Base-by-base conservation (phyloP, 92 coral and sea anemone genomes). In the Porites rus region DNA sequence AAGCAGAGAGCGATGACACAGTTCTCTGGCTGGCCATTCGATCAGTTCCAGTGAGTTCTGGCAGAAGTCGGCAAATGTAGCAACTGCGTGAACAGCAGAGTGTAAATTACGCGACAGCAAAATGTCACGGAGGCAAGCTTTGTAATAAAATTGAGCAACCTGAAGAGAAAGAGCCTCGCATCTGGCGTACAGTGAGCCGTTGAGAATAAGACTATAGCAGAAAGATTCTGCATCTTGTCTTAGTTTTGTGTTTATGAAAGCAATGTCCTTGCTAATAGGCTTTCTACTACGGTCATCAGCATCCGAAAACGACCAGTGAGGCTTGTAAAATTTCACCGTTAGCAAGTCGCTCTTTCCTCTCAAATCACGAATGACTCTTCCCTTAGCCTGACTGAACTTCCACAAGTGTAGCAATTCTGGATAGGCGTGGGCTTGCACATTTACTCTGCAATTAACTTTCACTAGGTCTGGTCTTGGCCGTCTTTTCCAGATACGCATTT, bases 331-430 rank as follows among this genome's bases (percentile, higher is more conserved):
- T 76, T 75, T 88, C 8, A 89, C 89, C 51, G 92, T 72, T 75
- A 93, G 87, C 59, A 97, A 89, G 54, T 93, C 88, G 74, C 88
- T 94, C 54, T 81, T 78, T 19, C 97, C 95, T 25, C 91, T 93
- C 59, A 78, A 43, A 72, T 97, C 99, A 8, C 79, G 88, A 54
- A 93, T 90, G 64, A 93, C 65, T 21, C 75, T 75, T 77, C 99
- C 98, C 76, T 97, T 92, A 3, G 84, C 98, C 73, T 95, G 88
- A 76, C 93, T 94, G 88, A 97, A 74, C 78, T 95, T 97, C 99
- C 99, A 97, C 28, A 97, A 93, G 91, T 95, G 98, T 31, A 95
- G 76, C 69, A 97, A 85, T 58, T 94, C 99, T 61, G 97, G 97
- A 54, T 88, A 93, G 16, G 46, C 84, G 24, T 60, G 73, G 16